These are phyloP conservation scores for Coelinius sp. DNA, from an alignment of 2,888 invertebrate species.

Conservation along the genomic window DNA sequence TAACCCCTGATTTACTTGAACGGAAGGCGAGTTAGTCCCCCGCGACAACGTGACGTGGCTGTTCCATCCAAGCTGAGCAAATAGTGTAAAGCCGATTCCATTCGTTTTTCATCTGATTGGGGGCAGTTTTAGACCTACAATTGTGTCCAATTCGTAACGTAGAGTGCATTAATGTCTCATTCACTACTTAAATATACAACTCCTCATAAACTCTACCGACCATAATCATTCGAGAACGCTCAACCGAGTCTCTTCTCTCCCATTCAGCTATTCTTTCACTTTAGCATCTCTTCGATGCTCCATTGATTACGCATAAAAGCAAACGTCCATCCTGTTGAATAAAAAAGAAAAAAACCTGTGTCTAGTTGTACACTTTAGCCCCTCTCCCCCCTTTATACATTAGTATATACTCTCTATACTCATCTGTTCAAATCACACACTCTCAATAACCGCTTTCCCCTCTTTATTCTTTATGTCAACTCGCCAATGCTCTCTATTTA, in stretches of 20 bases:
- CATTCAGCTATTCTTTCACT: background rate
- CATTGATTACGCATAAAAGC: conserved; percentile 33
- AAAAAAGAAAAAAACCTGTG: conserved; percentile 5
- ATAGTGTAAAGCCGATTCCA: conserved; percentile 42
- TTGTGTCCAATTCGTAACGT: conserved; percentile 3
- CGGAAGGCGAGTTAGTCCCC: conserved; percentile 29
- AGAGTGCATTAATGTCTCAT: conserved; percentile 34
- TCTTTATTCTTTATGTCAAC: conserved; percentile 14
- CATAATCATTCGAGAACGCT: conserved; percentile 19
- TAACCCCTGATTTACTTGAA: conserved; percentile 12
- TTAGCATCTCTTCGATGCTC: background rate
- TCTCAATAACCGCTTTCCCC: background rate
- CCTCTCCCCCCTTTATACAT: conserved; percentile 6
- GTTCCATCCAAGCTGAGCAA: conserved; percentile 50
- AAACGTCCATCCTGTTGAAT: conserved; percentile 28
- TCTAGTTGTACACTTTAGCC: background rate
- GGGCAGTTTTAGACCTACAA: background rate
- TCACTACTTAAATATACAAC: conserved; percentile 8
- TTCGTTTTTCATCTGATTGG: conserved; percentile 8
- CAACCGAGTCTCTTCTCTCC: background rate
- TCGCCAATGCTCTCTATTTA: conserved; percentile 10
- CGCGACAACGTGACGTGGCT: conserved; percentile 46
- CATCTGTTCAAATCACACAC: conserved; percentile 27
- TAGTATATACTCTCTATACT: background rate
- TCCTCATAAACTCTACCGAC: background rate